Percentiles rank a stretch among this genome's conserved stretches.
These are phyloP conservation scores for Caretta caretta DNA, from an alignment of 2,113 vertebrate genomes.

Conservation along the genomic window DNA sequence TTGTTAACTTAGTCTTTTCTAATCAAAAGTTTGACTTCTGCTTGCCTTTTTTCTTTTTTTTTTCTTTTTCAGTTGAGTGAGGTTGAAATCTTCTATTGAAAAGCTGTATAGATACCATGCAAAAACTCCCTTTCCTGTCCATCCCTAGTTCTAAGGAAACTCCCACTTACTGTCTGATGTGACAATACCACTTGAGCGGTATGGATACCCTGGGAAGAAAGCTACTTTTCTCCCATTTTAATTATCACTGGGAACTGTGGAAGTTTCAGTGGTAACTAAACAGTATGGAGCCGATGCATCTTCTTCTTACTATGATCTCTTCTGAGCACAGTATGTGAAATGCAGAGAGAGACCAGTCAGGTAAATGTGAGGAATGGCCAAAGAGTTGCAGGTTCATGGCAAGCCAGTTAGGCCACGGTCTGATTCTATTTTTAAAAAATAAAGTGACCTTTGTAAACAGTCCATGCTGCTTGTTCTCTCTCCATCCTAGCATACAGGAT, in stretches of 20 bases:
- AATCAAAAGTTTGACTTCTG: neutral
- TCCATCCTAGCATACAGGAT: neutral
- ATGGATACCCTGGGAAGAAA: neutral
- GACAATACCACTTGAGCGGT: neutral
- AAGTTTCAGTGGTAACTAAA: neutral
- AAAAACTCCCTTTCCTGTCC: neutral
- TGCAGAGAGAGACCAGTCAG: neutral
- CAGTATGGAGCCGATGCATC: neutral
- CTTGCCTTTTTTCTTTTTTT: neutral
- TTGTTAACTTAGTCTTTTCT: neutral
- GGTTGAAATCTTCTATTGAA: neutral
- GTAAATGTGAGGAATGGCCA: neutral
- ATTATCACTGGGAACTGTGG: neutral
- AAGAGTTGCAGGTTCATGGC: neutral
- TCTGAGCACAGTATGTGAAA: neutral
- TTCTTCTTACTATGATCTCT: neutral
- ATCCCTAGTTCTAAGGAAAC: neutral
- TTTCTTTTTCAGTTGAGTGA: neutral
- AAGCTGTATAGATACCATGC: neutral
- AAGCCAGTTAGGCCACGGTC: neutral
- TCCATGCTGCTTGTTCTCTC: neutral
- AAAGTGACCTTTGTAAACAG: neutral
- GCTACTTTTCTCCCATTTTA: neutral
- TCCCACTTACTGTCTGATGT: too few relatives aligned
- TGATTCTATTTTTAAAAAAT: neutral